A percentile compares a stretch with the other conserved stretches of the same genome.
phyloP scores from a whole-genome alignment of 2,113 vertebrate genomes.

The Oriolus oriolus region DNA sequence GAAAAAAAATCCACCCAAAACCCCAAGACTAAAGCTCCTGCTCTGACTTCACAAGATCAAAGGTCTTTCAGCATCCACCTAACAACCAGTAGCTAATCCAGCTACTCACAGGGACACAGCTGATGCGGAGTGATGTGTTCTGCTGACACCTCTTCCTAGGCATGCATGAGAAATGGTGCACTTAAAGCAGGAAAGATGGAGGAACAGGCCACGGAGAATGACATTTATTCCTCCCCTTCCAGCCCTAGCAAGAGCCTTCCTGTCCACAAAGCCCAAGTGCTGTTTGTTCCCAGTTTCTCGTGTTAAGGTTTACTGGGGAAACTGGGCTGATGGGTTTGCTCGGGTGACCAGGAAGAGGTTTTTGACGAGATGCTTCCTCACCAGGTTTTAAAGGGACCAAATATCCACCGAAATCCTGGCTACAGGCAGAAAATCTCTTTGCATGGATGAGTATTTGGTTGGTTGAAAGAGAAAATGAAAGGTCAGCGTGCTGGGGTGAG shows the following conservation, averaged over 20 bases:
- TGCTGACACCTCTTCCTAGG: conserved; percentile 30
- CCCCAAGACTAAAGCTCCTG: background rate
- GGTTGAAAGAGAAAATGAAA: background rate
- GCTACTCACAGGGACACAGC: background rate
- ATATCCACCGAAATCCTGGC: background rate
- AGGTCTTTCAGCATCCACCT: background rate
- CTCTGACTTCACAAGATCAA: conserved; percentile 22
- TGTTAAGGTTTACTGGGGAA: background rate
- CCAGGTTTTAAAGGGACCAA: background rate
- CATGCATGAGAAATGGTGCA: conserved; percentile 26
- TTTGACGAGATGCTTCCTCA: background rate
- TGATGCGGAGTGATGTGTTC: conserved; percentile 14
- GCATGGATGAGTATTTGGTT: background rate
- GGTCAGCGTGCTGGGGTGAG: background rate
- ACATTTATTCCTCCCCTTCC: background rate
- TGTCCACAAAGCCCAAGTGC: background rate
- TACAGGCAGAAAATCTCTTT: background rate
- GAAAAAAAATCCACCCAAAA: background rate
- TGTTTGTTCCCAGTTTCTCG: rapidly evolving
- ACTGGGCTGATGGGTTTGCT: background rate
- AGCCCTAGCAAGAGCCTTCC: background rate
- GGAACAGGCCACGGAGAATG: background rate
- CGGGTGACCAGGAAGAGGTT: background rate
- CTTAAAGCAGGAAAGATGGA: background rate
- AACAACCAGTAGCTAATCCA: background rate